Conservation (phyloP, 2,797 vertebrate genomes). For the Anabacerthia variegaticeps region DNA sequence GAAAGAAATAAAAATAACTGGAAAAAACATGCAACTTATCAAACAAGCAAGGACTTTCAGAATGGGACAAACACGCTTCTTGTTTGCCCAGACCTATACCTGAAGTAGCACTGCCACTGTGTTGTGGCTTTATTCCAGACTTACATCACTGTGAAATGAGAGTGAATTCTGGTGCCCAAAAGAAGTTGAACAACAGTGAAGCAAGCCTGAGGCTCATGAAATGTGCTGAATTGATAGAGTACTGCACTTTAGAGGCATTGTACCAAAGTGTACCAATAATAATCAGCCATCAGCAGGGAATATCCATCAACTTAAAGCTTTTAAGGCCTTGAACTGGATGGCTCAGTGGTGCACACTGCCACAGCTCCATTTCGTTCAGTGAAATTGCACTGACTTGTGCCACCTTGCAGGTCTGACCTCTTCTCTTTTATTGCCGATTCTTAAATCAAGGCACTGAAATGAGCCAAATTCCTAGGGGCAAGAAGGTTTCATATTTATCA, state of each 20-base stretch:
- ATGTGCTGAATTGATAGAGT: not conserved
- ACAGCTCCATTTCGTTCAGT: not conserved
- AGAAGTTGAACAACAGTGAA: conserved; percentile 2
- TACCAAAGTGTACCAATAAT: not conserved
- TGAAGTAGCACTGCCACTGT: not conserved
- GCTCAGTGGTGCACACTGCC: not conserved
- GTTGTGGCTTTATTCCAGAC: conserved; percentile 11
- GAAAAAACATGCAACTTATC: conserved; percentile 8
- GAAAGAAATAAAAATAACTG: conserved; percentile 2
- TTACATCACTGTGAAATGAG: not conserved
- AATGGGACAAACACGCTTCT: not conserved
- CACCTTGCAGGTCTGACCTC: not conserved
- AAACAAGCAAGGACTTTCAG: conserved; percentile 26
- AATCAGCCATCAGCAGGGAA: conserved; percentile 17
- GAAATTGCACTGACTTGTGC: not conserved
- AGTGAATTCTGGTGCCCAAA: not conserved
- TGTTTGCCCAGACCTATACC: not conserved
- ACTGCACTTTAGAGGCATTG: not conserved
- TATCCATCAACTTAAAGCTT: conserved; percentile 17
- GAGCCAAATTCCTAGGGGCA: not conserved
- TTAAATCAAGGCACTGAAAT: not conserved
- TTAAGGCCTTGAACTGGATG: not conserved
- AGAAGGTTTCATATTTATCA: not conserved
- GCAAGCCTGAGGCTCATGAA: not conserved
- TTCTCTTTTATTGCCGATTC: not conserved